phyloP scores from a whole-genome alignment of 1,140 invertebrate genomes.

The Meloidogyne hapla region DNA sequence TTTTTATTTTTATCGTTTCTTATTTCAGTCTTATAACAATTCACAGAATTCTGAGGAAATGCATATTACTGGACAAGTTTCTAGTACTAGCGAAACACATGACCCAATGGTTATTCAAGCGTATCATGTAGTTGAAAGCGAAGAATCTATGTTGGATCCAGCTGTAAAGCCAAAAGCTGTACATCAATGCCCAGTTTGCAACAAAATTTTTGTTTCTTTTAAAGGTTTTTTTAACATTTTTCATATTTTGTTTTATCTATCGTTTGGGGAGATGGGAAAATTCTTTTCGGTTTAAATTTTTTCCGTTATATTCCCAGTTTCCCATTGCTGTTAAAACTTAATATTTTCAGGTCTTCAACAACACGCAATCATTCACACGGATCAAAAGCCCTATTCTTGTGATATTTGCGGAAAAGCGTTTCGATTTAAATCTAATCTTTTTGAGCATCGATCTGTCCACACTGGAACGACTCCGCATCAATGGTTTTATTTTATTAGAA shows the following conservation, averaged over 20 bases:
- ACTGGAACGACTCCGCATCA: constrained; percentile 54
- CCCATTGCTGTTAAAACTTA: too few relatives aligned
- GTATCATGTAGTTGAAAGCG: constrained; percentile 24
- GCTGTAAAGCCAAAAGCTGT: constrained; percentile 34
- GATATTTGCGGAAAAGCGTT: constrained; percentile 63
- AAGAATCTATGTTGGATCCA: constrained; percentile 29
- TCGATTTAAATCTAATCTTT: constrained; percentile 64
- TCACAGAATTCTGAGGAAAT: constrained; percentile 1
- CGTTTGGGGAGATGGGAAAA: too few relatives aligned
- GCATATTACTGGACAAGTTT: background rate
- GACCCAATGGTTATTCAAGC: constrained; percentile 28
- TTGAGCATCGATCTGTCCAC: constrained; percentile 63
- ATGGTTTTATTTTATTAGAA: constrained; percentile 28
- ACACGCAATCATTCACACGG: constrained; percentile 69
- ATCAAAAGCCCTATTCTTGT: constrained; percentile 67
- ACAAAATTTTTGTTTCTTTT: constrained; percentile 64
- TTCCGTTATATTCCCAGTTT: too few relatives aligned
- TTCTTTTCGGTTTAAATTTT: too few relatives aligned
- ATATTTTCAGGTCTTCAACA: constrained; percentile 56
- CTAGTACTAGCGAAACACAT: background rate
- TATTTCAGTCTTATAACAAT: constrained; percentile 1
- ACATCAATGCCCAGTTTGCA: constrained; percentile 61
- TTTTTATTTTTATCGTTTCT: background rate
- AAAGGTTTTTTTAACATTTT: constrained; percentile 54
- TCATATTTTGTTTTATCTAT: too few relatives aligned